Base-by-base conservation (phyloP, 2,113 vertebrate genomes). In the Megaleporinus macrocephalus region DNA sequence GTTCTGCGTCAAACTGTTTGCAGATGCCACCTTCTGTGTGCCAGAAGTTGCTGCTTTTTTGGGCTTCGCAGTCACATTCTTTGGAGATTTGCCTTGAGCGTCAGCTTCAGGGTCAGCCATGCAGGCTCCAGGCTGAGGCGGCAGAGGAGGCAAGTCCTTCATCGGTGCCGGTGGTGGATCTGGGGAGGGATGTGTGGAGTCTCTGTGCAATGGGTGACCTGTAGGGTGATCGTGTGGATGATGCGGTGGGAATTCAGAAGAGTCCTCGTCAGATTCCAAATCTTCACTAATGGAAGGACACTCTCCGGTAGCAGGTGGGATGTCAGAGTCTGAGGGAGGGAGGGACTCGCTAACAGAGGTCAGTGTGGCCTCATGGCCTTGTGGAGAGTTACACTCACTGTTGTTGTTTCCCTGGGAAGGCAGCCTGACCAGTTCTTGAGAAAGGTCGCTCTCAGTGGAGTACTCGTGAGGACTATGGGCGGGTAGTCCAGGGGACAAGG, bases 51-150 rank as follows among this genome's bases (percentile, higher is more conserved):
- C 27, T 10, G 80, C 44, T 89, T 89, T 96, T 88, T 94, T 96
- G 73, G 84, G 66, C 20, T 90, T 93, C 24, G 75, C 9, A 9
- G 87, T 71, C 0, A 89, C 85, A 1, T 79, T 86, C 76, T 87
- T 94, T 14, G 71, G 76, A 5, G 51, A 66, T 44, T 84, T 91
- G 69, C 86, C 68, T 0, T 90, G 89, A 0, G 89, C 83, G 4
- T 96, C 87, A 0, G 89, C 78, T 57, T 97, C 96, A 0, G 96
- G 87, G 86, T 98, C 96, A 2, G 95, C 94, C 97, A 97, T 98
- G 90, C 97, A 97, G 85, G 96, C 93, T 0, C 95, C 94, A 0
- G 96, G 95, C 0, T 95, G 95, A 1, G 95, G 93, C 0, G 96
- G 95, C 65, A 96, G 82, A 0, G 97, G 97, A 0, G 92, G 94